Percentiles rank a stretch among this genome's conserved stretches.
Conservation (phyloP, 2,888 invertebrate genomes). For the Agonopterix arenella region DNA sequence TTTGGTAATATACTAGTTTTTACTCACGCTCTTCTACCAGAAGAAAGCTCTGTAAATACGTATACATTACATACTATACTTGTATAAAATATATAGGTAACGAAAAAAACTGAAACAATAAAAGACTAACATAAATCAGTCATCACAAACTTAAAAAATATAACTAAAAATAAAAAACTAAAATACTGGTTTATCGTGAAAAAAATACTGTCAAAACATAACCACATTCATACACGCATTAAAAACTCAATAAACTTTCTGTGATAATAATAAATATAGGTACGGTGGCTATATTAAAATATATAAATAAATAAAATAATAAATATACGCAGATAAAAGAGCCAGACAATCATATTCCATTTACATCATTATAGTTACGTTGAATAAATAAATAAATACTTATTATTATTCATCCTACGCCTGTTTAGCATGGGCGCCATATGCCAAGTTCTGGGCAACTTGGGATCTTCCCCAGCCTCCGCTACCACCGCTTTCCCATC, state of each 20-base stretch:
- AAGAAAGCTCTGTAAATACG: slow-evolving; percentile 10
- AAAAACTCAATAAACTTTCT: background rate
- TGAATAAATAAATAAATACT: slow-evolving; percentile 11
- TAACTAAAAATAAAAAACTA: slow-evolving; percentile 10
- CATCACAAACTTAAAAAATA: slow-evolving; percentile 8
- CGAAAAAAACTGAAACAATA: background rate
- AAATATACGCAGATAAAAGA: background rate
- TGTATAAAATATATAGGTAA: background rate
- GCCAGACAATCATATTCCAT: background rate
- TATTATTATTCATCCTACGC: slow-evolving; percentile 33
- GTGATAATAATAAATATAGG: slow-evolving; percentile 1
- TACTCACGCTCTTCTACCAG: slow-evolving; percentile 8
- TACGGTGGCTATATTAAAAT: slow-evolving; percentile 4
- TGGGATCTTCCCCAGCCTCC: slow-evolving; percentile 82
- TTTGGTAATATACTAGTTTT: slow-evolving; percentile 26
- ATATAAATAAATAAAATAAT: background rate
- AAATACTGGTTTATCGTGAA: slow-evolving; percentile 3
- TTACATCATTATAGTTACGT: background rate
- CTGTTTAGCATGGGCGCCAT: slow-evolving; percentile 77
- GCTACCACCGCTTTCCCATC: slow-evolving; percentile 57
- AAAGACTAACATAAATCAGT: slow-evolving; percentile 15
- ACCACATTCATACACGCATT: slow-evolving; percentile 2
- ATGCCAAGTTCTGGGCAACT: slow-evolving; percentile 82
- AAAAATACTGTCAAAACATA: slow-evolving; percentile 12
- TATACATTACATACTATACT: slow-evolving; percentile 5